phyloP scores from a whole-genome alignment of 1,140 invertebrate genomes.

The Antheraea pernyi region DNA sequence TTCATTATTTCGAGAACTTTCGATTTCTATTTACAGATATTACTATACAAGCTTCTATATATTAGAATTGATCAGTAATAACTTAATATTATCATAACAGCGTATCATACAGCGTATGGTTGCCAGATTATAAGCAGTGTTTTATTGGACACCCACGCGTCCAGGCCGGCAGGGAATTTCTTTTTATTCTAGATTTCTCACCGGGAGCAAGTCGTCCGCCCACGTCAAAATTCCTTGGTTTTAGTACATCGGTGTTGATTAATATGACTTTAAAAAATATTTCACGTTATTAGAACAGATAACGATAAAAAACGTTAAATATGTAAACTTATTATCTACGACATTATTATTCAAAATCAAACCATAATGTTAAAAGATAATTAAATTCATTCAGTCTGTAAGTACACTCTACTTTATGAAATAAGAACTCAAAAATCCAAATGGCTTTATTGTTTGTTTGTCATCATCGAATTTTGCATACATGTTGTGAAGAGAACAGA shows the following conservation, averaged over 20 bases:
- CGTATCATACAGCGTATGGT: background rate
- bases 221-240: background rate
- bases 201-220: background rate
- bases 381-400: too few relatives aligned
- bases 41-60: background rate
- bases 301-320: background rate
- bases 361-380: too few relatives aligned
- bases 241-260: constrained; percentile 6
- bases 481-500: too few relatives aligned
- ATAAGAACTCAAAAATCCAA: too few relatives aligned
- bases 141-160: constrained; percentile 10
- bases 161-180: background rate
- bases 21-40: too few relatives aligned
- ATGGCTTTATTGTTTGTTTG: too few relatives aligned
- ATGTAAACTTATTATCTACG: background rate
- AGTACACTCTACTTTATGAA: too few relatives aligned
- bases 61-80: background rate
- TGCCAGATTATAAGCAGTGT: background rate
- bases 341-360: too few relatives aligned
- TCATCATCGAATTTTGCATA: too few relatives aligned
- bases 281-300: background rate
- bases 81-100: background rate
- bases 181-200: constrained; percentile 13
- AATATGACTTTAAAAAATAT: constrained; percentile 3
- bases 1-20: too few relatives aligned